A percentile compares a stretch with the other conserved stretches of the same genome.
Conservation (phyloP, 2,113 vertebrate genomes). For the Lagopus muta region DNA sequence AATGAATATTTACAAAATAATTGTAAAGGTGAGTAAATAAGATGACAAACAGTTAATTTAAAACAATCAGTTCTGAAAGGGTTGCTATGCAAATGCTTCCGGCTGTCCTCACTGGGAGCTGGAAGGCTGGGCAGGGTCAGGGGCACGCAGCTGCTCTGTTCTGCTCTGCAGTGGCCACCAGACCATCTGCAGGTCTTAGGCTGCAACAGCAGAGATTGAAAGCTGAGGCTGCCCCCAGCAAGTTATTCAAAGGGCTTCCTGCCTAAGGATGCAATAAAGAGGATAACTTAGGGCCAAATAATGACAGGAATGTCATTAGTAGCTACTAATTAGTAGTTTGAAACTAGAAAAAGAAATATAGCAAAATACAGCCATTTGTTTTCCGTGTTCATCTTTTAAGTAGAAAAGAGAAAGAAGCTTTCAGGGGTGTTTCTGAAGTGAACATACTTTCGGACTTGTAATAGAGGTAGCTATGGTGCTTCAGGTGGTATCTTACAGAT, state of each 20-base stretch:
- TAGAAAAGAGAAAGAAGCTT: neutral
- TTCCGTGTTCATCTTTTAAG: neutral
- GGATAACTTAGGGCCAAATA: neutral
- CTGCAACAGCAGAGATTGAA: neutral
- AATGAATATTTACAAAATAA: neutral
- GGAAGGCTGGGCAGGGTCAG: neutral
- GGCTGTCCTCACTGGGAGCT: neutral
- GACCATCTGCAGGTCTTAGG: neutral
- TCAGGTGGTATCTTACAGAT: neutral
- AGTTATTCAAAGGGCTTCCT: neutral
- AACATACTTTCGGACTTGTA: neutral
- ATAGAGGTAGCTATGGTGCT: neutral
- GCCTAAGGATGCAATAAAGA: neutral
- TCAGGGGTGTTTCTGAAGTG: neutral
- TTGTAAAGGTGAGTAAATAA: neutral
- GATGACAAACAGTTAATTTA: neutral
- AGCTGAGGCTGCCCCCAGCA: neutral
- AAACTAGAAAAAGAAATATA: neutral
- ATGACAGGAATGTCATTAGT: neutral
- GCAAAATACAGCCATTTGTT: neutral
- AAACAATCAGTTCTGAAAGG: accelerated
- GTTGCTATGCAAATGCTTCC: neutral
- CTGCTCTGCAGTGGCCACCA: neutral
- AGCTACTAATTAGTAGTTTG: neutral
- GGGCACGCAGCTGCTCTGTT: neutral